phyloP scores from a whole-genome alignment of 2,888 invertebrate genomes.

The Idaea straminata region DNA sequence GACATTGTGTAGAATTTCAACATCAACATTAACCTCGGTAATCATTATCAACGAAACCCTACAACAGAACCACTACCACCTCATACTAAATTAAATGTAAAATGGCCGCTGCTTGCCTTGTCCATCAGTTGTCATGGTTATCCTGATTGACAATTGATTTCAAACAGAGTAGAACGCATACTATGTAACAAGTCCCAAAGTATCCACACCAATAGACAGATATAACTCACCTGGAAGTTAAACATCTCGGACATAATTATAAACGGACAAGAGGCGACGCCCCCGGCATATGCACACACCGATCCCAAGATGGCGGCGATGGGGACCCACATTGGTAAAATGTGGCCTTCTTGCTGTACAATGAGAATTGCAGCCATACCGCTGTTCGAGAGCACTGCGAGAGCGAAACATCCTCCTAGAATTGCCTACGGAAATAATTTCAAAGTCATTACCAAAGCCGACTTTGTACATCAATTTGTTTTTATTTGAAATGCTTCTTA shows the following conservation, averaged over 20 bases:
- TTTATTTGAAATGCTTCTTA: neutral
- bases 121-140: neutral
- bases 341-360: constrained; percentile 28
- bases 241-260: constrained; percentile 50
- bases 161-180: neutral
- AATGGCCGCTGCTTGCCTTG: neutral
- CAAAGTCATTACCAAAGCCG: neutral
- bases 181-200: no score
- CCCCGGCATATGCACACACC: constrained; percentile 40
- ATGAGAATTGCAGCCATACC: constrained; percentile 34
- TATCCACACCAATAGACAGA: neutral
- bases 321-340: constrained; percentile 40
- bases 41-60: no score
- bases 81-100: neutral
- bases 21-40: no score
- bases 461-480: neutral
- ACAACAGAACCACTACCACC: no score
- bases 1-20: no score
- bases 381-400: constrained; percentile 29
- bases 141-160: neutral
- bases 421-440: constrained; percentile 29
- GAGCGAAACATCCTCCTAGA: constrained; percentile 24
- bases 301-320: constrained; percentile 33
- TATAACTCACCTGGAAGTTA: constrained; percentile 42
- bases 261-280: constrained; percentile 40